These are phyloP conservation scores for Troides aeacus DNA, from an alignment of 2,888 invertebrate species.

Conservation along the genomic window DNA sequence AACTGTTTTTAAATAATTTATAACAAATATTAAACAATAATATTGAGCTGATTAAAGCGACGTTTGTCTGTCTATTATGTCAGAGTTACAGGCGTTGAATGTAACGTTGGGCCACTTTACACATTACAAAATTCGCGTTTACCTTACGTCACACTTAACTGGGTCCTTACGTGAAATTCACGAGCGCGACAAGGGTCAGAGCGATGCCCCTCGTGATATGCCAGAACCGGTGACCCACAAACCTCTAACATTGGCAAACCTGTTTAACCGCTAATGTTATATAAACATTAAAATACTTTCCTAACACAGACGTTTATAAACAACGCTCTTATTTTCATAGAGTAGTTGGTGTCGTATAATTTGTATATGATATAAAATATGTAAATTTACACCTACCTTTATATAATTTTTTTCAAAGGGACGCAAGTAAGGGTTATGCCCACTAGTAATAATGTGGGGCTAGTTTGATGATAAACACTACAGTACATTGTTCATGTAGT, in stretches of 20 bases:
- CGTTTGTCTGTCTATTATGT: background rate
- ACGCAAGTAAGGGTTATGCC: too few relatives aligned
- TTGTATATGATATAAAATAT: too few relatives aligned
- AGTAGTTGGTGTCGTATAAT: background rate
- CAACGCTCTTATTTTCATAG: background rate
- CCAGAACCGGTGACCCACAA: slow-evolving; percentile 22
- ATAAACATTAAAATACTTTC: background rate
- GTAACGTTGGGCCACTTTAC: background rate
- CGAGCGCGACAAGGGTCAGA: slow-evolving; percentile 12
- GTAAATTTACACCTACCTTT: too few relatives aligned
- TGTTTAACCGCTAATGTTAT: slow-evolving; percentile 13
- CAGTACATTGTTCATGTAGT: too few relatives aligned
- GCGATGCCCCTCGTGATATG: slow-evolving; percentile 27
- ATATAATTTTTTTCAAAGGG: too few relatives aligned
- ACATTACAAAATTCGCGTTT: slow-evolving; percentile 17
- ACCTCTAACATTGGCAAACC: slow-evolving; percentile 24
- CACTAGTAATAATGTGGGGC: too few relatives aligned
- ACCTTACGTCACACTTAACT: slow-evolving; percentile 21
- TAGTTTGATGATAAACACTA: too few relatives aligned
- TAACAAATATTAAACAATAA: background rate
- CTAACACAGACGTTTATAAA: background rate
- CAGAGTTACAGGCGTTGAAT: slow-evolving; percentile 2
- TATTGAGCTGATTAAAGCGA: background rate
- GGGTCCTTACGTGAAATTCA: slow-evolving; percentile 16
- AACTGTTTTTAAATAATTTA: too few relatives aligned